Conservation (phyloP, 2,797 vertebrate species). For the Gambelia wislizenii region DNA sequence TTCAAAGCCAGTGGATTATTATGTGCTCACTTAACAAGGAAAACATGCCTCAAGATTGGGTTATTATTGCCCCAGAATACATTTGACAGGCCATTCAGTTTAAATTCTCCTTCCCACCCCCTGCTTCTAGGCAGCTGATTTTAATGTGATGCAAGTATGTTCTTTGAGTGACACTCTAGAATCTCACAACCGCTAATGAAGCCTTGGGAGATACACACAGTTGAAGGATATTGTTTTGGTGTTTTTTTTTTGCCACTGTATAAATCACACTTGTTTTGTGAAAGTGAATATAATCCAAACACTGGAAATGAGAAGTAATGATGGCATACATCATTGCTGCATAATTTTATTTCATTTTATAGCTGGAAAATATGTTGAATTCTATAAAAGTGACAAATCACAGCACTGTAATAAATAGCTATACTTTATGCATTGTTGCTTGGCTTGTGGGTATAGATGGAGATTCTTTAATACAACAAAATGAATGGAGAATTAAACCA, state of each 20-base stretch:
- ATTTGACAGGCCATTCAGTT: constrained; percentile 42
- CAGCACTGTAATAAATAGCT: constrained; percentile 75
- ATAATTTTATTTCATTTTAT: constrained; percentile 79
- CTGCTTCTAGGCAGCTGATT: constrained; percentile 34
- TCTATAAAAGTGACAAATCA: constrained; percentile 80
- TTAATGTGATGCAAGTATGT: constrained; percentile 69
- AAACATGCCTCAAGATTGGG: neutral
- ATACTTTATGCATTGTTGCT: constrained; percentile 71
- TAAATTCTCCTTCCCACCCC: constrained; percentile 12
- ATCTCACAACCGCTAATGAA: constrained; percentile 73
- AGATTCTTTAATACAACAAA: constrained; percentile 61
- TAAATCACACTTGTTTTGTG: constrained; percentile 75
- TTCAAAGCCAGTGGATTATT: neutral
- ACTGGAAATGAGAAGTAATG: constrained; percentile 76
- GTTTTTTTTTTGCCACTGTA: too few species aligned
- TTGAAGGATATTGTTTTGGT: constrained; percentile 75
- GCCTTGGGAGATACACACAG: constrained; percentile 61
- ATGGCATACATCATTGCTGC: constrained; percentile 75
- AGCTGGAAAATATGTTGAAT: constrained; percentile 75
- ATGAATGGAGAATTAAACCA: constrained; percentile 65
- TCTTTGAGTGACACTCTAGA: constrained; percentile 59
- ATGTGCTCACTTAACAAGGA: neutral
- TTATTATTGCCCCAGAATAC: neutral
- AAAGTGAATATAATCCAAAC: constrained; percentile 73
- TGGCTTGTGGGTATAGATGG: constrained; percentile 65